Evolutionary conservation across 2,888 invertebrate genomes (phyloP).

Genomic region (Caenorhabditis angaria): DNA sequence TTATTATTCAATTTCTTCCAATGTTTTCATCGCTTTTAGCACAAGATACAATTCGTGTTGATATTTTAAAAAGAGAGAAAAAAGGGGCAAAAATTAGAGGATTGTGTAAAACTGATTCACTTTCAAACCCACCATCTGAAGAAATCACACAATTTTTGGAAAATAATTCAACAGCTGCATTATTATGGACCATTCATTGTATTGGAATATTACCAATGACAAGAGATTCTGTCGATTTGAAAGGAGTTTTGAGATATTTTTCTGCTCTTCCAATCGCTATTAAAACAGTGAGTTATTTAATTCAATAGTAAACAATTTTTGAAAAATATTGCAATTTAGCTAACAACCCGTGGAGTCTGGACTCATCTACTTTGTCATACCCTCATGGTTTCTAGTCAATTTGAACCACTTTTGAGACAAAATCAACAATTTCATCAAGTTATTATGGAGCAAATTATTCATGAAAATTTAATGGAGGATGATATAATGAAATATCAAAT

Average conservation of each 20-base stretch:
- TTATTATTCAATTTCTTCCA: constrained; percentile 55
- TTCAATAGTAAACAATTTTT: too few relatives aligned
- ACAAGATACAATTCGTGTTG: constrained; percentile 44
- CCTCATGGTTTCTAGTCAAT: constrained; percentile 13
- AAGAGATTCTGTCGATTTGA: not conserved
- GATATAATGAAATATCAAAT: constrained; percentile 13
- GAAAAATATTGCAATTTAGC: too few relatives aligned
- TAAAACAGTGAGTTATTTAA: not conserved
- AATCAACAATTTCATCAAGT: not conserved
- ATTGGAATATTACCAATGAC: not conserved
- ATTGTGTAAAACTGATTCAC: not conserved
- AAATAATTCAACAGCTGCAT: not conserved
- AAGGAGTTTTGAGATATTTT: not conserved
- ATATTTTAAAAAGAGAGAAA: constrained; percentile 7
- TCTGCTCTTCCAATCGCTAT: not conserved
- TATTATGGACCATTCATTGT: not conserved
- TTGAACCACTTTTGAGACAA: not conserved
- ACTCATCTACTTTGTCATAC: constrained; percentile 18
- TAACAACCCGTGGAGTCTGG: constrained; percentile 21
- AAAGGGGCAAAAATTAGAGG: not conserved
- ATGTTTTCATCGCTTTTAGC: constrained; percentile 37
- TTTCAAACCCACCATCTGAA: not conserved
- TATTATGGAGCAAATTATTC: not conserved
- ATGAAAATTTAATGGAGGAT: constrained; percentile 6
- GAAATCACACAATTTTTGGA: not conserved